These are phyloP conservation scores for Drosophila ochracea DNA, from an alignment of 2,888 invertebrate species.

Conservation along the genomic window DNA sequence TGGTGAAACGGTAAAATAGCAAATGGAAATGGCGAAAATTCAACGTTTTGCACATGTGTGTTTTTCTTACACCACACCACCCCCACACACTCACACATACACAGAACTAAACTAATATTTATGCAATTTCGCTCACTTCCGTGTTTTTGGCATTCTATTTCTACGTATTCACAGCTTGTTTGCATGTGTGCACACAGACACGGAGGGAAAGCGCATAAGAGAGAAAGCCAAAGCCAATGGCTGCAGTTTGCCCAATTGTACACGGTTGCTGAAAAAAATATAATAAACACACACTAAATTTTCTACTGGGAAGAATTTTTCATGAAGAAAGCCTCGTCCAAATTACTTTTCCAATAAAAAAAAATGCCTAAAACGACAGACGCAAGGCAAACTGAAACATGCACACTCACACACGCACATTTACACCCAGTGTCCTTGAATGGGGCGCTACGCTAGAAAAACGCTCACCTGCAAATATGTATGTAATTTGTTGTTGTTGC, in stretches of 20 bases:
- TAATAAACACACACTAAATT: constrained; percentile 11
- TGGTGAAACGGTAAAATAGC: constrained; percentile 34
- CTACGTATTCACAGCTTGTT: constrained; percentile 18
- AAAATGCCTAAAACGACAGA: constrained; percentile 42
- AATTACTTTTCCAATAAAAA: constrained; percentile 35
- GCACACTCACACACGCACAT: constrained; percentile 11
- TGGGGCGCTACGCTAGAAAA: constrained; percentile 32
- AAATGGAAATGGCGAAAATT: constrained; percentile 43
- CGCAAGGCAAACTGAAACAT: constrained; percentile 49
- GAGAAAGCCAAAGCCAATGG: constrained; percentile 72
- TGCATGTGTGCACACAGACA: constrained; percentile 14
- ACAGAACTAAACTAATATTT: constrained; percentile 50
- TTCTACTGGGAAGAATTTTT: constrained; percentile 39
- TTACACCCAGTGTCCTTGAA: constrained; percentile 65
- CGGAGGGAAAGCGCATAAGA: constrained; percentile 70
- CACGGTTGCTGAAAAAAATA: constrained; percentile 28
- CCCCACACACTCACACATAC: constrained; percentile 17
- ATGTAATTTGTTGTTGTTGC: constrained; percentile 49
- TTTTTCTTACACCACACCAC: constrained; percentile 26
- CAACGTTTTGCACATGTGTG: constrained; percentile 60
- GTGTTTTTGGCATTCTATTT: constrained; percentile 65
- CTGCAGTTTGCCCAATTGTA: constrained; percentile 55
- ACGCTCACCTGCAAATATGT: constrained; percentile 68
- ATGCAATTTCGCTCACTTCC: constrained; percentile 70
- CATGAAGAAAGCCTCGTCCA: constrained; percentile 28